Percentiles rank a stretch among this genome's conserved stretches.
phyloP scores from a whole-genome alignment of 2,797 vertebrate species.

The Chaetodon trifasciatus region DNA sequence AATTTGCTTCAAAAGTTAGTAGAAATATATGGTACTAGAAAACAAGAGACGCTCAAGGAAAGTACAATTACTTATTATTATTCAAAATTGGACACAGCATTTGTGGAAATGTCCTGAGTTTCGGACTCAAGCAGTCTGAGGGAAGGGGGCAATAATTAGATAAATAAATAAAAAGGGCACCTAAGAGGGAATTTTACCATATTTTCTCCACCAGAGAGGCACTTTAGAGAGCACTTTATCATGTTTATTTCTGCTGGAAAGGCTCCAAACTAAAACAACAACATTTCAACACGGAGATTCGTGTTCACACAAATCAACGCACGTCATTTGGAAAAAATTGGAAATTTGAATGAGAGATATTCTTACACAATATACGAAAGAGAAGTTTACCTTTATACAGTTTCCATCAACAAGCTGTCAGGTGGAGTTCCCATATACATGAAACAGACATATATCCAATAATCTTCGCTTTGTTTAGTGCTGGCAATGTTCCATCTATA shows the following conservation, averaged over 20 bases:
- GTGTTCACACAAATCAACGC: not conserved
- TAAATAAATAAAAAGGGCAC: too few relatives aligned
- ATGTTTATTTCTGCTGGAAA: not conserved
- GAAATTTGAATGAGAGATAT: not conserved
- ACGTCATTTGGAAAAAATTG: not conserved
- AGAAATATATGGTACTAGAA: not conserved
- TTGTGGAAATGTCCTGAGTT: not conserved
- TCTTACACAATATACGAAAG: not conserved
- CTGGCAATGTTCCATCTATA: too few relatives aligned
- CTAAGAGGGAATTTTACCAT: too few relatives aligned
- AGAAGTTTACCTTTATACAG: not conserved
- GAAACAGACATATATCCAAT: not conserved
- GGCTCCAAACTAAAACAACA: not conserved
- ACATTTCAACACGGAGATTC: not conserved
- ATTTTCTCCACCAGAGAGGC: too few relatives aligned
- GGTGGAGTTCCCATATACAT: slow-evolving; percentile 33
- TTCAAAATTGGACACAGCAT: not conserved
- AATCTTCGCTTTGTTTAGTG: not conserved
- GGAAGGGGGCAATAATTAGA: too few relatives aligned
- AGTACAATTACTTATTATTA: not conserved
- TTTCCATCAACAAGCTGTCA: not conserved
- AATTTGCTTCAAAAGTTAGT: not conserved
- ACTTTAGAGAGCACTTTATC: too few relatives aligned
- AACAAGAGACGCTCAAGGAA: not conserved
- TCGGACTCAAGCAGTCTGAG: too few relatives aligned